These are phyloP conservation scores for Mus caroli DNA, from an alignment of 2,797 vertebrate genomes.

Conservation along the genomic window DNA sequence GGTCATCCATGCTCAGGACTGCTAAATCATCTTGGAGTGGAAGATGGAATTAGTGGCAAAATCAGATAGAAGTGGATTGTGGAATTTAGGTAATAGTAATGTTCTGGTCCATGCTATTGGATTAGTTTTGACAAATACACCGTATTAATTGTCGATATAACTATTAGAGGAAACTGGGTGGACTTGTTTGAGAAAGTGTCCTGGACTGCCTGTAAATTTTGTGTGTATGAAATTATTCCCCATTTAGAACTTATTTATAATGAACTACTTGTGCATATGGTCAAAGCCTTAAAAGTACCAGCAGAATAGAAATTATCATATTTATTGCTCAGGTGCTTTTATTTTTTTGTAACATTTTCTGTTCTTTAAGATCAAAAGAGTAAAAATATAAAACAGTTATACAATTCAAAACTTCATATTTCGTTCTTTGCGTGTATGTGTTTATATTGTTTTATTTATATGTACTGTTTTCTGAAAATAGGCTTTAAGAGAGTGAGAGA, in stretches of 20 bases:
- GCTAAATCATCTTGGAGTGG: not conserved
- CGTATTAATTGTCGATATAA: not conserved
- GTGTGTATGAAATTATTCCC: constrained; percentile 4
- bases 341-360: not conserved
- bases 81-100: not conserved
- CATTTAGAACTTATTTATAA: constrained; percentile 40
- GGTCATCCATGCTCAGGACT: not conserved
- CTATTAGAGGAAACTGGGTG: not conserved
- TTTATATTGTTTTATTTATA: not conserved
- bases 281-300: constrained; percentile 17
- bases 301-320: not conserved
- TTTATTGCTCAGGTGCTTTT: not conserved
- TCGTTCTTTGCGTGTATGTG: not conserved
- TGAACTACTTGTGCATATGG: not conserved
- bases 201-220: not conserved
- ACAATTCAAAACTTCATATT: not conserved
- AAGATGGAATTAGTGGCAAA: not conserved
- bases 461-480: not conserved
- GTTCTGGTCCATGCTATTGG: not conserved
- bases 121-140: not conserved
- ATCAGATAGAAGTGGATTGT: not conserved
- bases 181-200: not conserved
- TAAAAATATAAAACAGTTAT: not conserved
- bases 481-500: not conserved
- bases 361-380: not conserved